Evolutionary conservation across 2,113 vertebrate species (phyloP), one percentile per base, ranked within the genome.

Genomic region (Gyps fulvus): DNA sequence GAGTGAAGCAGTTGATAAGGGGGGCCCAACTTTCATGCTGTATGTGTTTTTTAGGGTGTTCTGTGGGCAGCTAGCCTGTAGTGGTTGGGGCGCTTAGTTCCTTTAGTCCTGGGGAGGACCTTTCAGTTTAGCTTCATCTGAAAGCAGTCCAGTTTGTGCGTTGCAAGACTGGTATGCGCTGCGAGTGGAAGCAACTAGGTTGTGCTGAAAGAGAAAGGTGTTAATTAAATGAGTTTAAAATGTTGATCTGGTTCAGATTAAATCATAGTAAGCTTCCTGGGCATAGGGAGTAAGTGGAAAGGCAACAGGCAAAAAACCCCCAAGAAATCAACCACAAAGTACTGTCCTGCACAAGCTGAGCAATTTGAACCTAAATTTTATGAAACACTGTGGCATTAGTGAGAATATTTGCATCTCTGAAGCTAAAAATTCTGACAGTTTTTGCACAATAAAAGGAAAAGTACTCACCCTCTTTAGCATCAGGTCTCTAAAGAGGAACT

Each of bases 101-200:
- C 42, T 42, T 52, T 57, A 50, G 55, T 71, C 21, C 25, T 32
- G 12, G 8, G 12, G 12, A 25, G 43, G 7, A n/a, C 17, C 42
- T n/a, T 63, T 32, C 19, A 19, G 20, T 62, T 38, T 9, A 26
- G 20, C 36, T 12, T 45, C 20, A n/a, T 32, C 32, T 45, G 42
- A 26, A 32, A 55, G 22, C 19, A 34, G 45, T 13, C 38, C 6
- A 4, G n/a, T 17, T 49, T 19, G 47, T 17, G 31, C 0, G 1
- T 20, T 10, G 22, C 0, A 10, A 38, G 25, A 3, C 5, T 3
- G 5, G 7, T 11, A 26, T 15, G 32, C 0, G 4, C 34, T 13
- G 20, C 0, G 0, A 27, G 52, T 2, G 1, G 85, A 29, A 36
- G 38, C n/a, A 52, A 34, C 11, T 22, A 27, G 21, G 8, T 45